phyloP scores from a whole-genome alignment of 2,113 vertebrate genomes.

The Caranx melampygus region DNA sequence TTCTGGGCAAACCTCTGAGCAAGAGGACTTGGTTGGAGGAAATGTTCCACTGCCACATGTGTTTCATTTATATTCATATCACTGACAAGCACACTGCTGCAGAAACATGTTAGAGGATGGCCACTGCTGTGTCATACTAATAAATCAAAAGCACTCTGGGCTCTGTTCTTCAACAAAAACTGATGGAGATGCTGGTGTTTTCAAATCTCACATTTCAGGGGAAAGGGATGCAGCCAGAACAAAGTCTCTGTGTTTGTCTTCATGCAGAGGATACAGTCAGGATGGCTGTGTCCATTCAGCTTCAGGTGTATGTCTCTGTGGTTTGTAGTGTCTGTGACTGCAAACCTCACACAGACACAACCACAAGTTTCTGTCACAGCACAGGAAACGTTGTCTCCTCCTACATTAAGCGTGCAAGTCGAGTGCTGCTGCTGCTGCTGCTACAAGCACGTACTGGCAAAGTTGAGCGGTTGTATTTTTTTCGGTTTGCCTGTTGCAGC shows the following conservation, averaged over 20 bases:
- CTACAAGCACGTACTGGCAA: slow-evolving; percentile 42
- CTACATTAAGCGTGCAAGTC: slow-evolving; percentile 28
- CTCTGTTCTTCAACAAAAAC: slow-evolving; percentile 1
- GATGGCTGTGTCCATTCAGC: not conserved
- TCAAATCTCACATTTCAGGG: not conserved
- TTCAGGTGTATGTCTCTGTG: slow-evolving; percentile 41
- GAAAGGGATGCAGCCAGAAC: not conserved
- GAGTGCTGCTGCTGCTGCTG: slow-evolving; percentile 28
- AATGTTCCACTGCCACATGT: not conserved
- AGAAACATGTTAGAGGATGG: not conserved
- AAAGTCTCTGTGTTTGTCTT: not conserved
- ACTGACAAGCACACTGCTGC: not conserved
- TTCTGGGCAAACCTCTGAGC: not conserved
- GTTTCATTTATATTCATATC: slow-evolving; percentile 3
- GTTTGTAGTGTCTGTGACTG: slow-evolving; percentile 58
- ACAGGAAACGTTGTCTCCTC: slow-evolving; percentile 72
- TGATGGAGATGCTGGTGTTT: not conserved
- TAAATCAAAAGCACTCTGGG: not conserved
- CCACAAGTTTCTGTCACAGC: slow-evolving; percentile 40
- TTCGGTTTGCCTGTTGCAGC: slow-evolving; percentile 46
- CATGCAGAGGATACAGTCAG: not conserved
- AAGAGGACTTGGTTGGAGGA: not conserved
- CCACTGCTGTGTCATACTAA: not conserved
- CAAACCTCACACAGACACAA: slow-evolving; percentile 43
- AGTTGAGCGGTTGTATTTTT: not conserved